phyloP scores from a whole-genome alignment of 2,888 invertebrate genomes.

The Salpingus planirostris region DNA sequence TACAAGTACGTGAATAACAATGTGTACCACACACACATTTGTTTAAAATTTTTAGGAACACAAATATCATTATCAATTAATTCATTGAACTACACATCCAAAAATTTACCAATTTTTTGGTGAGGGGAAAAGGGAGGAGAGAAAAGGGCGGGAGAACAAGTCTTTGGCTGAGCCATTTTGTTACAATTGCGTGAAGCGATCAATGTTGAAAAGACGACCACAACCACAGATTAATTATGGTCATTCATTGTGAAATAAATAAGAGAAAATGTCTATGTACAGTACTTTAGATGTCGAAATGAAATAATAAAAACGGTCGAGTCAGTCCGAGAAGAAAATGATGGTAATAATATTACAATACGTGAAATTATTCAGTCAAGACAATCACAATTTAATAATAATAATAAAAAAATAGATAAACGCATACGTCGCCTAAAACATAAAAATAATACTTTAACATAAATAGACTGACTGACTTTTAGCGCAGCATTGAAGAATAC shows the following conservation, averaged over 20 bases:
- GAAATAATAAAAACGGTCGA: too few relatives aligned
- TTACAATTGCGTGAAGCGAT: conserved; percentile 4
- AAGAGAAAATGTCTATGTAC: too few relatives aligned
- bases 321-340: conserved; percentile 8
- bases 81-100: conserved; percentile 9
- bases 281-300: too few relatives aligned
- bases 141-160: conserved; percentile 14
- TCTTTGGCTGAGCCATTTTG: conserved; percentile 18
- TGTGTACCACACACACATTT: conserved; percentile 8
- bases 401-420: conserved; percentile 13
- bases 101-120: conserved; percentile 4
- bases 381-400: conserved; percentile 18
- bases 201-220: too few relatives aligned
- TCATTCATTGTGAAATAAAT: too few relatives aligned
- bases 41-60: conserved; percentile 10
- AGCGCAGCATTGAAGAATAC: conserved; percentile 20
- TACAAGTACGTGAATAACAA: conserved; percentile 9
- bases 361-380: conserved; percentile 13
- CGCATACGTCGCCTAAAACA: conserved; percentile 24
- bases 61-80: conserved; percentile 5
- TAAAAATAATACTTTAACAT: conserved; percentile 22
- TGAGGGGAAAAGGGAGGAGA: too few relatives aligned
- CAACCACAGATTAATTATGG: too few relatives aligned
- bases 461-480: conserved; percentile 23
- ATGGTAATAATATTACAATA: conserved; percentile 7